Evolutionary conservation across 2,797 vertebrate genomes (phyloP), one percentile per base, ranked within the genome.

Genomic region (Sebastes variabilis): DNA sequence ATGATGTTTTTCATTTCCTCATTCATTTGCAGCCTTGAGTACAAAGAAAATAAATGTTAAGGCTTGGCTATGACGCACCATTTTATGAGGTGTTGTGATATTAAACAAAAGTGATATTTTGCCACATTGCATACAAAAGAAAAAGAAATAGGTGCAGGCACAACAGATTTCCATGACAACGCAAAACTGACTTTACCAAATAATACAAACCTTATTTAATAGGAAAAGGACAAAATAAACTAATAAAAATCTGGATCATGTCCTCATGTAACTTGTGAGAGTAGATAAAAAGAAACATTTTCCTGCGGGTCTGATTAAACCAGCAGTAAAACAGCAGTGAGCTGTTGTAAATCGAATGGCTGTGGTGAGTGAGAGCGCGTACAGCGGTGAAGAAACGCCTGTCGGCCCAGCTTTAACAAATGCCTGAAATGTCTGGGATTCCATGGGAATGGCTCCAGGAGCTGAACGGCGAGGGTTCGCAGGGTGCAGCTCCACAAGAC

Each of bases 391-490:
- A 93, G 91, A 90, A 93, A 93, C 79, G 85, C 90, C 88, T 83
- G 83, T 94, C 87, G 76, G 91, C 87, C 86, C 92, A 85, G 94
- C 92, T 95, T 94, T 92, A 90, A 89, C 90, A 72, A 83, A 95
- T 91, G 86, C 92, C 91, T 94, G 74, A 90, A 91, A 96, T 96
- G 91, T 94, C 93, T 96, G 91, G 89, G 92, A 96, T 96, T 96
- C 94, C 94, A 93, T 85, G 88, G 92, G 89, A 94, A 93, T 81
- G 88, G 91, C 87, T 93, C 91, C 90, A 91, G 90, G 86, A 91
- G 90, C 86, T 82, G 88, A 86, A 79, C 81, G 75, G 71, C 69
- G 52, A 89, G 91, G 77, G 93, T 92, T 95, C 88, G 84, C 84
- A 87, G 92, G 91, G 93, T 91, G 92, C 93, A 92, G 90, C 84